Conservation (phyloP, 2,888 invertebrate species). For the Nymphalis c-album region DNA sequence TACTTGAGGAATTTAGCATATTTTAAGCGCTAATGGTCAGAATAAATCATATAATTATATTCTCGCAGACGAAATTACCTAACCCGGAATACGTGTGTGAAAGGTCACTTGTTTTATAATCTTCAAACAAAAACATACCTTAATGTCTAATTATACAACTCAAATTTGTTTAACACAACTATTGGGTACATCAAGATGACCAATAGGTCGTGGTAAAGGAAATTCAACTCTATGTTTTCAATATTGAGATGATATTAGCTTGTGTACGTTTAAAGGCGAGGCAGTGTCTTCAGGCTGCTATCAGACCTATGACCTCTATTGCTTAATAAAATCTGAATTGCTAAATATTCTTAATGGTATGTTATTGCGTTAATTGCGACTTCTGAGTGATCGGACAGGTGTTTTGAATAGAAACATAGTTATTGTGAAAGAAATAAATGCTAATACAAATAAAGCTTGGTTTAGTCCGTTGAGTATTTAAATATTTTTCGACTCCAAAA, state of each 20-base stretch:
- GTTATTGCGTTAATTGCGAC: conserved; percentile 43
- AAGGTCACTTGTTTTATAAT: conserved; percentile 30
- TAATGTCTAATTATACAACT: neutral
- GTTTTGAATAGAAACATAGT: conserved; percentile 19
- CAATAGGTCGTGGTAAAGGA: neutral
- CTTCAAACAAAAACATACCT: conserved; percentile 20
- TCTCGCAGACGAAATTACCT: conserved; percentile 30
- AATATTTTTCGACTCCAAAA: too few species aligned
- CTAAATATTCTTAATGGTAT: conserved; percentile 42
- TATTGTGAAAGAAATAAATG: conserved; percentile 4
- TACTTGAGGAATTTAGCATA: conserved; percentile 17
- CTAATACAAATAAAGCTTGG: neutral
- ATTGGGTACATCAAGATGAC: conserved; percentile 25
- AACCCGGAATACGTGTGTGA: conserved; percentile 28
- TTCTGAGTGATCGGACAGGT: conserved; percentile 37
- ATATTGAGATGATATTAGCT: conserved; percentile 12
- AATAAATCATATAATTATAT: conserved; percentile 31
- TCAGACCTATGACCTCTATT: conserved; percentile 47
- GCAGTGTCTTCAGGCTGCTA: conserved; percentile 31
- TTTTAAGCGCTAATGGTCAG: conserved; percentile 27
- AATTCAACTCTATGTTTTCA: neutral
- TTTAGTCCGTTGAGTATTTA: too few species aligned
- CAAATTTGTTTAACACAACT: neutral
- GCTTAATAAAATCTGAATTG: conserved; percentile 46
- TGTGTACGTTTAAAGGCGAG: conserved; percentile 17